Percentiles rank a stretch among this genome's conserved stretches.
Evolutionary conservation across 2,888 invertebrate genomes (phyloP).

Genomic region (Cartodere bifasciata): DNA sequence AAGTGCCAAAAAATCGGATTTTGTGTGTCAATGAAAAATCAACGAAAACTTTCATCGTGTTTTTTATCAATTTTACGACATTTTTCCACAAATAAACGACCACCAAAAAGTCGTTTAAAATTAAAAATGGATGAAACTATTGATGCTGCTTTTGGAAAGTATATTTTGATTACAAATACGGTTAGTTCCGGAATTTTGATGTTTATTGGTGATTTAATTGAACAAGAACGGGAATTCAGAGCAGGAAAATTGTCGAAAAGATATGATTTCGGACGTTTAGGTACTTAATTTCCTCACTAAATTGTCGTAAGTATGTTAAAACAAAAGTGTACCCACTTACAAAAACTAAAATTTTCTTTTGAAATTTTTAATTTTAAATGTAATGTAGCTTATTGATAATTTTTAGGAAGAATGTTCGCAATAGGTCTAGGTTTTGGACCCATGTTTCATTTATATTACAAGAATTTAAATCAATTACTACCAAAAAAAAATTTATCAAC

Average conservation of each 20-base stretch:
- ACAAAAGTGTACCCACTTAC: too few species aligned
- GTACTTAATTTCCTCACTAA: too few species aligned
- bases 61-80: too few species aligned
- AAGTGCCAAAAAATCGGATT: too few species aligned
- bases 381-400: background rate
- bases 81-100: too few species aligned
- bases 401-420: slow-evolving; percentile 60
- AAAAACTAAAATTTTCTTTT: too few species aligned
- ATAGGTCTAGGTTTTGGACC: slow-evolving; percentile 72
- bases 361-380: background rate
- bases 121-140: too few species aligned
- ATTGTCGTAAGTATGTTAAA: too few species aligned
- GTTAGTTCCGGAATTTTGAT: slow-evolving; percentile 65
- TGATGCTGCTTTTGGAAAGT: slow-evolving; percentile 50
- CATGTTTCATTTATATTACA: slow-evolving; percentile 76
- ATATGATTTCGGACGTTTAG: slow-evolving; percentile 48
- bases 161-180: slow-evolving; percentile 67
- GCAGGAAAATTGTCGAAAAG: slow-evolving; percentile 32
- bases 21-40: too few species aligned
- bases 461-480: slow-evolving; percentile 53
- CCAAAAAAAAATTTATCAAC: slow-evolving; percentile 46
- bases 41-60: too few species aligned
- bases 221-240: slow-evolving; percentile 63
- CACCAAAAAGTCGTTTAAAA: too few species aligned
- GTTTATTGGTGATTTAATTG: slow-evolving; percentile 63